A percentile compares a stretch with the other conserved stretches of the same genome.
These are phyloP conservation scores for Gambelia wislizenii DNA, from an alignment of 2,797 vertebrate genomes.

Conservation along the genomic window DNA sequence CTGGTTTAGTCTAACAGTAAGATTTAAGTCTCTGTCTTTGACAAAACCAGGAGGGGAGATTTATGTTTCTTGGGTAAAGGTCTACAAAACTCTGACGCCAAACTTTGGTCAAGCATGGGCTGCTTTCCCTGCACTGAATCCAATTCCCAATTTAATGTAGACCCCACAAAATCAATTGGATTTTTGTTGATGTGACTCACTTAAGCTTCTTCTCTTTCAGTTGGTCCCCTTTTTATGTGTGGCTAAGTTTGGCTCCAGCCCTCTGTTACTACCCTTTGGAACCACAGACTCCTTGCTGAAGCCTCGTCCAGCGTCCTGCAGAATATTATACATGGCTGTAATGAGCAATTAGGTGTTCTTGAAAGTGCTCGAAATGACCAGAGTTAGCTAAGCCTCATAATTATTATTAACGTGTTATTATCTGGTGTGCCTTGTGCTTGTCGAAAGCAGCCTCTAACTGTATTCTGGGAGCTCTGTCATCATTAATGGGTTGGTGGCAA, in stretches of 20 bases:
- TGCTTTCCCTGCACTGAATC: no score
- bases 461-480: slow-evolving; percentile 17
- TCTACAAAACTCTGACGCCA: not conserved
- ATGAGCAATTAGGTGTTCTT: not conserved
- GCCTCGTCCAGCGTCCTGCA: not conserved
- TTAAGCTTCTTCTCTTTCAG: not conserved
- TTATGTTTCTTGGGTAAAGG: not conserved
- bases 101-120: no score
- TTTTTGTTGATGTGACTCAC: not conserved
- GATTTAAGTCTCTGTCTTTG: not conserved
- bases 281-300: not conserved
- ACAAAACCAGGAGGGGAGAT: not conserved
- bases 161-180: no score
- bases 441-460: not conserved
- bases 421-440: not conserved
- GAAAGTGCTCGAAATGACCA: not conserved
- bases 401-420: slow-evolving; percentile 29
- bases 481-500: not conserved
- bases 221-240: not conserved
- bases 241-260: not conserved
- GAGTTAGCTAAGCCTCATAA: slow-evolving; percentile 17
- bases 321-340: not conserved
- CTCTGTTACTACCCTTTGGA: not conserved
- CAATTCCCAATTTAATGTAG: no score
- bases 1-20: not conserved